Evolutionary conservation across 2,888 invertebrate species (phyloP).

Genomic region (Lycophotia porphyrea): DNA sequence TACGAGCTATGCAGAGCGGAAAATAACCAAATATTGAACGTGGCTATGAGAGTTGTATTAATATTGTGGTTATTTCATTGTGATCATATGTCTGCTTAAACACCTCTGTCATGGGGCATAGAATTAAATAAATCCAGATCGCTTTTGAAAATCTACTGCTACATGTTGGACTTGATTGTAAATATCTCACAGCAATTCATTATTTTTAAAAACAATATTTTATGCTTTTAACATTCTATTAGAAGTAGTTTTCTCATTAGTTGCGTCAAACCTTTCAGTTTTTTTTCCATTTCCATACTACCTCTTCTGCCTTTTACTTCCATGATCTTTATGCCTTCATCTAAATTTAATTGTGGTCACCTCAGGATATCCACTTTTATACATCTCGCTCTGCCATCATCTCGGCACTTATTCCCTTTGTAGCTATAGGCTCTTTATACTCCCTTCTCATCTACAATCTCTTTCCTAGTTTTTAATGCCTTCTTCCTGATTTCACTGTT

Average conservation of each 20-base stretch:
- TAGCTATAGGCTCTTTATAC: neutral
- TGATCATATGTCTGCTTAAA: slow-evolving; percentile 23
- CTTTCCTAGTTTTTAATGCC: neutral
- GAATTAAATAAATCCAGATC: slow-evolving; percentile 4
- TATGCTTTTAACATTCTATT: neutral
- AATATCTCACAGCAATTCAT: neutral
- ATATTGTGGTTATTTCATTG: slow-evolving; percentile 55
- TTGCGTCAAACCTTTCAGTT: neutral
- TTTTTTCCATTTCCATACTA: neutral
- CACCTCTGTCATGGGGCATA: neutral
- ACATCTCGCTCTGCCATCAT: neutral
- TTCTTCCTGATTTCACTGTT: neutral
- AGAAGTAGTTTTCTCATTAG: neutral
- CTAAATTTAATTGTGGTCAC: neutral
- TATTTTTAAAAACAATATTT: neutral
- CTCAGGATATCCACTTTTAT: neutral
- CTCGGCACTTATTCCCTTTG: neutral
- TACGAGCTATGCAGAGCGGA: slow-evolving; percentile 79
- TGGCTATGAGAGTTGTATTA: slow-evolving; percentile 68
- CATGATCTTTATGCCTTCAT: neutral
- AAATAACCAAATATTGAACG: slow-evolving; percentile 74
- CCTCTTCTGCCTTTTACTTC: no score
- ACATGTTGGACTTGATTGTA: neutral
- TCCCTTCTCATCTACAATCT: neutral
- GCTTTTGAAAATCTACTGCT: neutral